Conservation (phyloP, 2,797 vertebrate species). For the Gymnoscopelus braueri region DNA sequence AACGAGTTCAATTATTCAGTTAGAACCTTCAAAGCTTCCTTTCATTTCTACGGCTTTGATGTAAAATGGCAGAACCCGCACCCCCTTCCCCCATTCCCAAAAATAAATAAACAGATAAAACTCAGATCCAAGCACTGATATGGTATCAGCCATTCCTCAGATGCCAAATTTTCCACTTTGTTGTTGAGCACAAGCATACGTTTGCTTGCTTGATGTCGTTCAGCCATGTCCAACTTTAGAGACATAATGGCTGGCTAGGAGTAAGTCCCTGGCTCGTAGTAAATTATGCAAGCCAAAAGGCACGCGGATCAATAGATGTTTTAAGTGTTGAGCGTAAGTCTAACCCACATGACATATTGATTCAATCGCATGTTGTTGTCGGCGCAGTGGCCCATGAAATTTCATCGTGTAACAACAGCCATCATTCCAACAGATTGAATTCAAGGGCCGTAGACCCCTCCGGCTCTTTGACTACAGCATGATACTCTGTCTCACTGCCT, state of each 20-base stretch:
- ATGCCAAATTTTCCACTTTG: slow-evolving; percentile 4
- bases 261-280: slow-evolving; percentile 33
- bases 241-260: slow-evolving; percentile 20
- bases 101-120: background rate
- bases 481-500: background rate
- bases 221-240: slow-evolving; percentile 33
- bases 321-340: slow-evolving; percentile 51
- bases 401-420: slow-evolving; percentile 45
- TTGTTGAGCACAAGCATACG: background rate
- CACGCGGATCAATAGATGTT: slow-evolving; percentile 62
- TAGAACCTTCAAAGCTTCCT: background rate
- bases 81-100: no score
- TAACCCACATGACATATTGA: slow-evolving; percentile 53
- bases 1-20: no score
- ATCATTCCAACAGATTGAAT: slow-evolving; percentile 21
- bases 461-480: slow-evolving; percentile 4
- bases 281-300: slow-evolving; percentile 57
- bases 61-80: no score
- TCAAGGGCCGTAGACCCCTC: slow-evolving; percentile 23
- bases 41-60: background rate
- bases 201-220: slow-evolving; percentile 28
- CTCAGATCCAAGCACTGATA: background rate
- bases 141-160: background rate
- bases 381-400: slow-evolving; percentile 62
- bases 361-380: slow-evolving; percentile 42